These are phyloP conservation scores for Caretta caretta DNA, from an alignment of 2,113 vertebrate genomes.

Conservation along the genomic window DNA sequence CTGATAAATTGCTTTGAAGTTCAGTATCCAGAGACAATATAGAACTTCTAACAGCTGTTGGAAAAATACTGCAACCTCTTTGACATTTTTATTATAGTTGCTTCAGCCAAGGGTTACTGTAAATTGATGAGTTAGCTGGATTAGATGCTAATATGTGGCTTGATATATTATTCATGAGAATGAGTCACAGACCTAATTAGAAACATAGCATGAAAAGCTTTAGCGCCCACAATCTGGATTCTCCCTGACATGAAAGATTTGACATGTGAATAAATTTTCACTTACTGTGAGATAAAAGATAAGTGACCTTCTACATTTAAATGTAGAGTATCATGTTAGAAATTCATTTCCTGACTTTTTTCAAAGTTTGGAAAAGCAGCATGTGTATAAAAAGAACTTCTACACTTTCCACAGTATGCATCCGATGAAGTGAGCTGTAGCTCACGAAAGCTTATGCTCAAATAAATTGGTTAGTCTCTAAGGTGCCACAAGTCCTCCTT, in stretches of 20 bases:
- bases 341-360: background rate
- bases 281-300: slow-evolving; percentile 40
- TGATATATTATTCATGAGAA: slow-evolving; percentile 71
- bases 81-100: slow-evolving; percentile 44
- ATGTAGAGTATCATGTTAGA: background rate
- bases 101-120: slow-evolving; percentile 43
- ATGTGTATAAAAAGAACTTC: background rate
- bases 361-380: background rate
- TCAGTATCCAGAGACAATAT: slow-evolving; percentile 9
- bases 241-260: slow-evolving; percentile 62
- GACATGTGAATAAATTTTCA: slow-evolving; percentile 68
- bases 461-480: too few species aligned
- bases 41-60: slow-evolving; percentile 56
- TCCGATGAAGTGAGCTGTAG: too few species aligned
- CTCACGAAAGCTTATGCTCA: too few species aligned
- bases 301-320: slow-evolving; percentile 63
- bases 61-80: slow-evolving; percentile 28
- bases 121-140: slow-evolving; percentile 65
- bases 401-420: too few species aligned
- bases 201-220: slow-evolving; percentile 67
- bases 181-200: slow-evolving; percentile 71
- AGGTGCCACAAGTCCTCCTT: too few species aligned
- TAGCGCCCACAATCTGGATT: slow-evolving; percentile 64
- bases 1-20: slow-evolving; percentile 30
- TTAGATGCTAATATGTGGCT: slow-evolving; percentile 66